Percentiles rank a stretch among this genome's conserved stretches.
phyloP scores from a whole-genome alignment of 2,888 invertebrate species.

The Nebria brevicollis region DNA sequence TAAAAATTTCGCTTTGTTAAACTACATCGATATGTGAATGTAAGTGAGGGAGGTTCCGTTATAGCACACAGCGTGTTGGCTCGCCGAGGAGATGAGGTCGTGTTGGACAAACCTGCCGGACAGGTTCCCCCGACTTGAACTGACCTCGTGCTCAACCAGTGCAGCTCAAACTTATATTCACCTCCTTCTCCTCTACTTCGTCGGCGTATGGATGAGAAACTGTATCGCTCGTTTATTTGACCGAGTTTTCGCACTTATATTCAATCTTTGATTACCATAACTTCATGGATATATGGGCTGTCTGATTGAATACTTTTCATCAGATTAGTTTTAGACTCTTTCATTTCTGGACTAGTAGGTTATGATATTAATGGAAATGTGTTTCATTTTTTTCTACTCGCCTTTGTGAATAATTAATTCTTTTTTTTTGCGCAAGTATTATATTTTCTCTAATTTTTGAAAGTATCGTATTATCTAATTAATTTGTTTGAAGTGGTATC shows the following conservation, averaged over 20 bases:
- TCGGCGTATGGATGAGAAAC: background rate
- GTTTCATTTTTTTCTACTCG: background rate
- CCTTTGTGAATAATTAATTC: background rate
- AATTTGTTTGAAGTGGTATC: no score
- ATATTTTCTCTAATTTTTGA: no score
- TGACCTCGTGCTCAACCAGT: constrained; percentile 40
- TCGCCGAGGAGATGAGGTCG: constrained; percentile 16
- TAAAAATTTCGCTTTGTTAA: background rate
- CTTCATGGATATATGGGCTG: background rate
- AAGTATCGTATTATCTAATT: no score
- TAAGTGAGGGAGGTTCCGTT: constrained; percentile 42
- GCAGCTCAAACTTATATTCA: constrained; percentile 3
- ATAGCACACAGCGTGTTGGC: constrained; percentile 4
- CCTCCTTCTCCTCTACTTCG: background rate
- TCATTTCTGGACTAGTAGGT: constrained; percentile 1
- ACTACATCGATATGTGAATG: constrained; percentile 1
- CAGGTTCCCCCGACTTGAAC: constrained; percentile 27
- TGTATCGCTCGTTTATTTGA: constrained; percentile 4
- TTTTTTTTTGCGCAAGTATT: background rate
- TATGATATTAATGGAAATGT: background rate
- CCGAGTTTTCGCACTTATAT: constrained; percentile 17
- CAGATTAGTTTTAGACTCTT: background rate
- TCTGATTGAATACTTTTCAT: background rate
- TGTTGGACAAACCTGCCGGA: constrained; percentile 37
- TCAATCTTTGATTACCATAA: background rate